A percentile compares a stretch with the other conserved stretches of the same genome.
Conservation (phyloP, 2,113 vertebrate genomes). For the Asarcornis scutulata region DNA sequence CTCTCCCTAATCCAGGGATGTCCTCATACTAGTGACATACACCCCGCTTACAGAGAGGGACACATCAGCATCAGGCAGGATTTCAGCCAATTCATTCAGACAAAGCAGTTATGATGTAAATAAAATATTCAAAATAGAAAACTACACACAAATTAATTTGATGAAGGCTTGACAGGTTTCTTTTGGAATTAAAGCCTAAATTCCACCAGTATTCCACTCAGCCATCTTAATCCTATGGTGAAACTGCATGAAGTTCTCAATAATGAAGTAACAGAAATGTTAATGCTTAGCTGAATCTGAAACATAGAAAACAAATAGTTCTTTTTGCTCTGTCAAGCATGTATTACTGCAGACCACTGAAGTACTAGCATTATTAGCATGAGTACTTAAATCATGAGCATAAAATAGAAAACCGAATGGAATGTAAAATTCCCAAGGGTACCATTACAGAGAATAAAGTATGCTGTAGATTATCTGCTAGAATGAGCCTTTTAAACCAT, state of each 20-base stretch:
- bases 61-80: background rate
- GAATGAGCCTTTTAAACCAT: constrained; percentile 31
- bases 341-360: background rate
- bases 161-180: background rate
- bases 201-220: background rate
- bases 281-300: background rate
- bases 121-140: background rate
- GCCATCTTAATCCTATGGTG: background rate
- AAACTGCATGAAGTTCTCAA: background rate
- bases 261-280: background rate
- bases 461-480: constrained; percentile 53
- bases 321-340: constrained; percentile 1
- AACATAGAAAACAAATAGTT: background rate
- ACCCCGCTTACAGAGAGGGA: background rate
- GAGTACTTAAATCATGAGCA: constrained; percentile 48
- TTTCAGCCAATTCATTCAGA: background rate
- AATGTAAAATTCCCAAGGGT: constrained; percentile 70
- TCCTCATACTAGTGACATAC: fast-evolving
- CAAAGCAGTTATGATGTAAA: background rate
- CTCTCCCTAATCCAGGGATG: background rate
- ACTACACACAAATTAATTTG: background rate
- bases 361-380: constrained; percentile 32
- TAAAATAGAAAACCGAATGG: constrained; percentile 55
- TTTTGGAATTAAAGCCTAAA: background rate
- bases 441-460: constrained; percentile 32